A percentile compares a stretch with the other conserved stretches of the same genome.
Conservation (phyloP, 2,113 vertebrate species). For the Pituophis catenifer region DNA sequence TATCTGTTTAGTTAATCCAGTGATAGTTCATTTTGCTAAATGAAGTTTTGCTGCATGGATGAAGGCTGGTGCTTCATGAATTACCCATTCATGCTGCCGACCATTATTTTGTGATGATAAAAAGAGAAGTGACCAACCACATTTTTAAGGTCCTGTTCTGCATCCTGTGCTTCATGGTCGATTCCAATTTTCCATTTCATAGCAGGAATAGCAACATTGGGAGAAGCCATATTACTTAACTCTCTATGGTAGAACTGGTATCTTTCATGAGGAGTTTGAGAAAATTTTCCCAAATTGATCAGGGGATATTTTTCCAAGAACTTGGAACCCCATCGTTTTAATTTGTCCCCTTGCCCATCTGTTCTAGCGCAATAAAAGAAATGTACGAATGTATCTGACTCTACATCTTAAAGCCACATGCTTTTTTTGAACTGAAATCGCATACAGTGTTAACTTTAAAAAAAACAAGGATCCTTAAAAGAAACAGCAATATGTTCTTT, state of each 20-base stretch:
- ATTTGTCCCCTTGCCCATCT: background rate
- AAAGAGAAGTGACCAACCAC: background rate
- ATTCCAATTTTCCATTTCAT: background rate
- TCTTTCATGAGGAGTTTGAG: background rate
- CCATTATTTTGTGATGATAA: background rate
- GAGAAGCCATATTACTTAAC: background rate
- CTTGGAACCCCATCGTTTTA: background rate
- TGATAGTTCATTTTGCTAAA: background rate
- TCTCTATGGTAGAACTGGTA: background rate
- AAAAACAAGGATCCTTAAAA: background rate
- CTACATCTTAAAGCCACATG: background rate
- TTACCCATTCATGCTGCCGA: background rate
- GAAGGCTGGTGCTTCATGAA: background rate
- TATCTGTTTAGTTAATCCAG: background rate
- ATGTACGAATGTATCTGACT: background rate
- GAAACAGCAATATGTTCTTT: background rate
- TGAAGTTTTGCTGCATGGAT: background rate
- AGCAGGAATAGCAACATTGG: background rate
- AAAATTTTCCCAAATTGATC: background rate
- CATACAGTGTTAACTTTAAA: background rate
- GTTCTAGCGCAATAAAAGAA: background rate
- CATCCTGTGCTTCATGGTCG: background rate
- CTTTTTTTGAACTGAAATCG: background rate
- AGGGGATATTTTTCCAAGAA: background rate
- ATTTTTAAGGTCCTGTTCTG: background rate